Percentiles rank a stretch among this genome's conserved stretches.
phyloP scores from a whole-genome alignment of 2,888 invertebrate genomes.

The Pilophorus perplexus region DNA sequence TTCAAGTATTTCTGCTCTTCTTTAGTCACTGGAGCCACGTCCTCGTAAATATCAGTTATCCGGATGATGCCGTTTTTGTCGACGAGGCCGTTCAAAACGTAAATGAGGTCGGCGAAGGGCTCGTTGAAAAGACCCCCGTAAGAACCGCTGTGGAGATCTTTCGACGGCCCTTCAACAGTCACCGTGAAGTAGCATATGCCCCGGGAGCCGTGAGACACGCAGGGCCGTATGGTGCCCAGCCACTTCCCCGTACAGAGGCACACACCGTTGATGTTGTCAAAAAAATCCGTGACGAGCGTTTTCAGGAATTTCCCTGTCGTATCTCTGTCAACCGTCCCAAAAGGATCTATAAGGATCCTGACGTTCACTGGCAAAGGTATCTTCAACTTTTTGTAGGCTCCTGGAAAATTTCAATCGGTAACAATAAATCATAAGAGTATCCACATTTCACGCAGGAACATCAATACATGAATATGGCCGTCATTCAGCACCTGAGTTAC shows the following conservation, averaged over 20 bases:
- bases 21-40: slow-evolving; percentile 20
- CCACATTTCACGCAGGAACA: no score
- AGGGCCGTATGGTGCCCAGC: slow-evolving; percentile 1
- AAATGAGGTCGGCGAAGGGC: slow-evolving; percentile 23
- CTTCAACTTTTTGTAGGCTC: slow-evolving; percentile 6
- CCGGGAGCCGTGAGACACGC: slow-evolving; percentile 11
- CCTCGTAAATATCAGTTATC: slow-evolving; percentile 17
- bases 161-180: slow-evolving; percentile 12
- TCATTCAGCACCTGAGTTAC: no score
- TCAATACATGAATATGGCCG: no score
- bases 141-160: slow-evolving; percentile 25
- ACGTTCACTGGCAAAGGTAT: slow-evolving; percentile 26
- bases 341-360: slow-evolving; percentile 18
- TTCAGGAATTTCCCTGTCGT: slow-evolving; percentile 11
- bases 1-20: background rate
- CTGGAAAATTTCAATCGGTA: no score
- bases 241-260: slow-evolving; percentile 17
- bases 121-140: slow-evolving; percentile 26
- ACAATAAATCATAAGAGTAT: no score
- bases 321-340: background rate
- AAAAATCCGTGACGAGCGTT: slow-evolving; percentile 2
- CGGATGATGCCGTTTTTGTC: slow-evolving; percentile 6
- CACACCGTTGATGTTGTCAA: slow-evolving; percentile 12
- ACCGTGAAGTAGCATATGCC: slow-evolving; percentile 25
- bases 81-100: slow-evolving; percentile 12